phyloP scores from a whole-genome alignment of 2,797 vertebrate species.

The Ciconia nigra region DNA sequence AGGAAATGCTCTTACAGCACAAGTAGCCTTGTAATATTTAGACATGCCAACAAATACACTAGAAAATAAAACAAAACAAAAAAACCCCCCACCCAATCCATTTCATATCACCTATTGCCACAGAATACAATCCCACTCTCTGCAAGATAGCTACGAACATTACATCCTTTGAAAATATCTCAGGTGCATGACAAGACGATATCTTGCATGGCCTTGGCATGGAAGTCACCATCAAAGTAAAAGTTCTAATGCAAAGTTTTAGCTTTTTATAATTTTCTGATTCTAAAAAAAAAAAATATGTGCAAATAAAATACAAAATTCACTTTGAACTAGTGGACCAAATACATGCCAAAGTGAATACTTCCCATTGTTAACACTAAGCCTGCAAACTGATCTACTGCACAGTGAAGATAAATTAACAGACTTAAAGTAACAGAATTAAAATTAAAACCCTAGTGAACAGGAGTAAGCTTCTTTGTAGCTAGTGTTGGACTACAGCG shows the following conservation, averaged over 20 bases:
- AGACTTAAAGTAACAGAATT: not conserved
- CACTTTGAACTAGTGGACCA: not conserved
- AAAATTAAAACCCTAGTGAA: not conserved
- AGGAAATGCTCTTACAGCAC: not conserved
- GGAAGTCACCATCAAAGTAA: not conserved
- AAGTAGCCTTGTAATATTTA: not conserved
- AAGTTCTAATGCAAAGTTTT: not conserved
- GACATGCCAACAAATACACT: not conserved
- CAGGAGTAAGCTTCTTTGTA: not conserved
- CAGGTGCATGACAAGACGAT: too few relatives aligned
- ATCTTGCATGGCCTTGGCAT: accelerated
- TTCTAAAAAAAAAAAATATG: not conserved
- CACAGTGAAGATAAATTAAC: not conserved
- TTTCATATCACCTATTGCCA: not conserved
- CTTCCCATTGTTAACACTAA: not conserved
- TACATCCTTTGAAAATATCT: not conserved
- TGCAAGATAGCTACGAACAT: not conserved
- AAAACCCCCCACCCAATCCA: too few relatives aligned
- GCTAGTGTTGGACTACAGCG: too few relatives aligned
- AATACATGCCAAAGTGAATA: not conserved
- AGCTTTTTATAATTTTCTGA: not conserved
- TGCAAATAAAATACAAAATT: not conserved
- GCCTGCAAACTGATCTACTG: not conserved
- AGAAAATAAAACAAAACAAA: not conserved
- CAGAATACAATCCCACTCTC: not conserved